A percentile compares a stretch with the other conserved stretches of the same genome.
phyloP scores from a whole-genome alignment of 1,140 invertebrate genomes.

The Probaryconus sp. region DNA sequence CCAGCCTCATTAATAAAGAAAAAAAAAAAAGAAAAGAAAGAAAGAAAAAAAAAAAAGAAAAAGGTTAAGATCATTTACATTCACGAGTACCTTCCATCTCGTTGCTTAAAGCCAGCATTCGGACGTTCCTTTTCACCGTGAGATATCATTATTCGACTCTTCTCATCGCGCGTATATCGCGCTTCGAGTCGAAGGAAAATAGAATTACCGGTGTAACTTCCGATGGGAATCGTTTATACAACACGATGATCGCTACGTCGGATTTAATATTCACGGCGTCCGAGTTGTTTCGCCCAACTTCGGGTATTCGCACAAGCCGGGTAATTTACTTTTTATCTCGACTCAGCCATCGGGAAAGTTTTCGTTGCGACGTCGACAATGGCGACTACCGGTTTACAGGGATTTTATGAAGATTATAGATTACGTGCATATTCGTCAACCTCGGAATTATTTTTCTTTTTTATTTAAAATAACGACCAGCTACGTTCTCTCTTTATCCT shows the following conservation, averaged over 20 bases:
- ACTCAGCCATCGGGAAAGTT: constrained; percentile 33
- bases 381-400: constrained; percentile 23
- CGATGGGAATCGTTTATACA: constrained; percentile 36
- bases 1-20: constrained; percentile 40
- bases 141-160: constrained; percentile 42
- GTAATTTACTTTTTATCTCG: constrained; percentile 49
- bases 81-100: too few relatives aligned
- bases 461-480: too few relatives aligned
- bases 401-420: constrained; percentile 33
- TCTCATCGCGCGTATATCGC: constrained; percentile 23
- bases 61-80: too few relatives aligned
- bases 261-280: constrained; percentile 37
- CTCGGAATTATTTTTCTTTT: too few relatives aligned
- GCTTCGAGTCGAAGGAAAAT: constrained; percentile 34
- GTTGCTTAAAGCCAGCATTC: constrained; percentile 15
- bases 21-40: too few relatives aligned
- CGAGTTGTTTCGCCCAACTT: constrained; percentile 14
- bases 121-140: constrained; percentile 6
- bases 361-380: constrained; percentile 18
- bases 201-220: constrained; percentile 45
- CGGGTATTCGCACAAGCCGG: constrained; percentile 25
- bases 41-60: too few relatives aligned
- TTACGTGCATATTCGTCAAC: constrained; percentile 17
- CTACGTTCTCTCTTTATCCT: too few relatives aligned
- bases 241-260: constrained; percentile 30